These are phyloP conservation scores for Ommatoiulus sabulosus DNA, from an alignment of 2,888 invertebrate species.

Conservation along the genomic window DNA sequence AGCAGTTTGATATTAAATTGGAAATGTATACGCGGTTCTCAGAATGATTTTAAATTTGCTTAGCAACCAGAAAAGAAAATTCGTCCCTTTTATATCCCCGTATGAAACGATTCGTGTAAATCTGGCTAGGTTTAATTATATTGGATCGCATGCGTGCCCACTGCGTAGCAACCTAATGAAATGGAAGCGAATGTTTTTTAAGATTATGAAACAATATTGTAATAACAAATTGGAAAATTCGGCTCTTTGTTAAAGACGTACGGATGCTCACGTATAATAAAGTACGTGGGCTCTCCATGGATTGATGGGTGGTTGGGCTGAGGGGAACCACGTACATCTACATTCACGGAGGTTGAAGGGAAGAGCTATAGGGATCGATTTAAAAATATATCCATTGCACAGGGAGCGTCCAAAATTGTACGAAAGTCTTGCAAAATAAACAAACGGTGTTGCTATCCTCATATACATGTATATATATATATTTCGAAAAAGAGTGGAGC, in stretches of 20 bases:
- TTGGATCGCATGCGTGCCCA: constrained; percentile 27
- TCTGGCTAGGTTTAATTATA: constrained; percentile 31
- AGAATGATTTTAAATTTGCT: constrained; percentile 22
- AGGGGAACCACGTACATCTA: constrained; percentile 25
- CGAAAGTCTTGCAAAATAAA: too few relatives aligned
- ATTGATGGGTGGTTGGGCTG: constrained; percentile 10
- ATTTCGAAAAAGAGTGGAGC: too few relatives aligned
- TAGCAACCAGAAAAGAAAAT: constrained; percentile 28
- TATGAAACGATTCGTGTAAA: neutral
- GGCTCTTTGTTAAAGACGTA: constrained; percentile 26
- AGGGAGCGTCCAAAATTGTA: neutral
- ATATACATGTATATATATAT: too few relatives aligned
- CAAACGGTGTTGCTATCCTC: too few relatives aligned
- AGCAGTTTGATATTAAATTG: constrained; percentile 41
- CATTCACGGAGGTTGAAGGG: neutral
- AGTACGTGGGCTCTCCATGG: neutral
- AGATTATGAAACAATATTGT: constrained; percentile 45
- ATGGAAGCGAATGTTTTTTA: constrained; percentile 47
- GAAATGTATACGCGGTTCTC: constrained; percentile 35
- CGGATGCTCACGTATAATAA: constrained; percentile 12
- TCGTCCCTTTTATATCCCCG: neutral
- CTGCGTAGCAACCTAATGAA: constrained; percentile 47
- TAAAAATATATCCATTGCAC: neutral
- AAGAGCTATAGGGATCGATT: neutral
- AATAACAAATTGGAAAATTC: constrained; percentile 45